Conservation (phyloP, 2,797 vertebrate genomes). For the Paramormyrops hopkinsi region DNA sequence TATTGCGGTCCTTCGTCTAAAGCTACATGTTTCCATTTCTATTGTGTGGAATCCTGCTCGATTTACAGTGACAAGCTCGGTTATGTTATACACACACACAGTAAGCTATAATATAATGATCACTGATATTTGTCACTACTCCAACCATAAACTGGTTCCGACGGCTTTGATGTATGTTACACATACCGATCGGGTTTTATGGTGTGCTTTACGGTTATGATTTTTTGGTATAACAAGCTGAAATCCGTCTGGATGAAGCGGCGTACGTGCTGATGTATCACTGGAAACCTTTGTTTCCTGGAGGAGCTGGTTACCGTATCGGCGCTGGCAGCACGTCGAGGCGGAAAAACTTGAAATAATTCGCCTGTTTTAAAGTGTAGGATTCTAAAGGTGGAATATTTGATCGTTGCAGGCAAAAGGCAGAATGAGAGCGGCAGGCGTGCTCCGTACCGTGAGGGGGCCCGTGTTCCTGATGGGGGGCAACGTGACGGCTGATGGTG, state of each 20-base stretch:
- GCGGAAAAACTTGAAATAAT: neutral
- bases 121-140: neutral
- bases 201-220: neutral
- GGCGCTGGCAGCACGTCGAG: neutral
- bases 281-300: slow-evolving; percentile 2
- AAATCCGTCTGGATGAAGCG: neutral
- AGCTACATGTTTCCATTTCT: neutral
- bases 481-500: slow-evolving; percentile 68
- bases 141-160: neutral
- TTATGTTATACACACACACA: neutral
- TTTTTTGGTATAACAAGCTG: neutral
- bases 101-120: neutral
- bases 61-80: slow-evolving; percentile 4
- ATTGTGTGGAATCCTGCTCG: neutral
- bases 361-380: neutral
- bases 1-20: neutral
- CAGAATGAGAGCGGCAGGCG: neutral
- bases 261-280: neutral
- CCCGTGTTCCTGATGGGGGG: slow-evolving; percentile 74
- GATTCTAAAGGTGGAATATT: slow-evolving; percentile 3
- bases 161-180: neutral
- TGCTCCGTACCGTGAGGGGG: slow-evolving; percentile 68
- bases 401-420: slow-evolving; percentile 1
- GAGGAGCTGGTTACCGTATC: neutral
- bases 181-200: neutral